Conservation (phyloP, 2,888 invertebrate species). For the Drosophila neonasuta region DNA sequence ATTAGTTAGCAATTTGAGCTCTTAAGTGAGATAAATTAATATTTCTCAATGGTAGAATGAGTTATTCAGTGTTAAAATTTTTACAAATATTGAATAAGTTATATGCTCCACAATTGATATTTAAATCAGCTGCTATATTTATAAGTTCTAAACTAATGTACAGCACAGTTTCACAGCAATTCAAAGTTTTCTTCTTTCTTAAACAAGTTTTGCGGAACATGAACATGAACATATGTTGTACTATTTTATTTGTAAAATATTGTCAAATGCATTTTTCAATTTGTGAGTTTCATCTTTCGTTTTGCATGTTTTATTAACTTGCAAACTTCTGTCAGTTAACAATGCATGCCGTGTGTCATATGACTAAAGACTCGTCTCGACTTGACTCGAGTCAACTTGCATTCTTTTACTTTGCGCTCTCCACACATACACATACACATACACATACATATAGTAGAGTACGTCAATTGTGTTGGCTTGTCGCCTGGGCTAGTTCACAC, state of each 20-base stretch:
- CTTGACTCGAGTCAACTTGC: not conserved
- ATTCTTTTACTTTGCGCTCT: constrained; percentile 15
- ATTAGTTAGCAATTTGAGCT: no score
- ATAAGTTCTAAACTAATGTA: not conserved
- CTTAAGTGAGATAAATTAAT: no score
- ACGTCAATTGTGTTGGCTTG: constrained; percentile 46
- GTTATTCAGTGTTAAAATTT: not conserved
- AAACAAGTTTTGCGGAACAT: not conserved
- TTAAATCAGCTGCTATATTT: not conserved
- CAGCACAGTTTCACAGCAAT: not conserved
- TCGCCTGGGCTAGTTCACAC: constrained; percentile 62
- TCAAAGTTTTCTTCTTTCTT: not conserved
- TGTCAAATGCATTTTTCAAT: constrained; percentile 9
- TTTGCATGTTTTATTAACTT: constrained; percentile 27
- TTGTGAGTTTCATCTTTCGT: constrained; percentile 11
- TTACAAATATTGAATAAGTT: not conserved
- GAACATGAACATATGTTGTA: not conserved
- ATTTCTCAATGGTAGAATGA: no score
- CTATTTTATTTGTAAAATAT: not conserved
- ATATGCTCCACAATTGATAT: not conserved
- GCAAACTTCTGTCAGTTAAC: constrained; percentile 30
- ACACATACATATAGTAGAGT: not conserved
- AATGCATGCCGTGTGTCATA: constrained; percentile 38
- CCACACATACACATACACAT: constrained; percentile 6
- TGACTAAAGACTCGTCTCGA: constrained; percentile 15